Evolutionary conservation across 2,113 vertebrate species (phyloP), one percentile per base, ranked within the genome.

Genomic region (Gymnarchus niloticus): DNA sequence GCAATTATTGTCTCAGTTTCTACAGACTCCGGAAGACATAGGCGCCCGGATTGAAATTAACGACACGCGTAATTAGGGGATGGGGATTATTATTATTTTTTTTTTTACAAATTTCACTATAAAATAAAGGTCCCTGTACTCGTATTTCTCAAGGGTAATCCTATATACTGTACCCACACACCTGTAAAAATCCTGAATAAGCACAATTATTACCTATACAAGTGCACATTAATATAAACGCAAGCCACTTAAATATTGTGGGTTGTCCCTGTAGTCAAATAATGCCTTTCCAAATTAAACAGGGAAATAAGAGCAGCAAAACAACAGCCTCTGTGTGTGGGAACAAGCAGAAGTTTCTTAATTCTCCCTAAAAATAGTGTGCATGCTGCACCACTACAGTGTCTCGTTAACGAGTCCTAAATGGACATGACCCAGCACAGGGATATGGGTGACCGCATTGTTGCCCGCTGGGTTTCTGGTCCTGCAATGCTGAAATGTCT

Each of bases 41-140:
- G 84, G 84, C 84, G 84, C 84, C 84, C 84, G 37, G 73, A 14
- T 48, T 80, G 52, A 23, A 85, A 78, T 85, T 78, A 85, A 85
- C 84, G 84, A 52, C 69, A 73, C 33, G 73, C 51, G 54, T 85
- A 73, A 85, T 85, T 78, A 85, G 84, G 78, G 69, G 12, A 23
- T 23, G 82, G 19, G 57, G 56, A 52, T 52, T 82, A 57, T 17
- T 17, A 57, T 57, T 17, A 57, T n/a, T 78, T 77, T 78, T 78
- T 0, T n/a, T 51, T 21, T 21, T 48, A 23, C 37, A 52, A 33
- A 82, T 56, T 33, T 82, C 49, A 54, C 48, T 51, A n/a, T 33
- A 46, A 56, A 82, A 82, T 33, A 48, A 41, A 78, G 76, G 76
- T 78, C 21, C 23, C 44, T 48, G 37, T 10, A 8, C 44, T 78